These are phyloP conservation scores for Araneus ventricosus DNA, from an alignment of 1,140 invertebrate species.

Conservation along the genomic window DNA sequence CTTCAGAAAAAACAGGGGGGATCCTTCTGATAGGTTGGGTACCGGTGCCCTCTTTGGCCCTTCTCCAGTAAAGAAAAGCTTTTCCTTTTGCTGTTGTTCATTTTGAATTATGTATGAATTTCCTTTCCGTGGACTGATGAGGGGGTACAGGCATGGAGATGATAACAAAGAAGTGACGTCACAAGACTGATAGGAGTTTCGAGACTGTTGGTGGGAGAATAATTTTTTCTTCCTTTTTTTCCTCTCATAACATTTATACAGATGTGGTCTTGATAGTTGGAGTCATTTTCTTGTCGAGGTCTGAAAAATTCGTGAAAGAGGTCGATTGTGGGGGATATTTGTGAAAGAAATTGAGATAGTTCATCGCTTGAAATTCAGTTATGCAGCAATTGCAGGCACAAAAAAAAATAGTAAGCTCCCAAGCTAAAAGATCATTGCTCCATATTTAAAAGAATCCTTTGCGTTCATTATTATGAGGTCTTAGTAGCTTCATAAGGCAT, in stretches of 20 bases:
- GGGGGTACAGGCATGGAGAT: neutral
- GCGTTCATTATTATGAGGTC: too few relatives aligned
- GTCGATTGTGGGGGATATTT: too few relatives aligned
- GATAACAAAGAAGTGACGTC: constrained; percentile 51
- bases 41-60: constrained; percentile 32
- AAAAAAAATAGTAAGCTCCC: too few relatives aligned
- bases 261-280: neutral
- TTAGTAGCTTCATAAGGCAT: too few relatives aligned
- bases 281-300: neutral
- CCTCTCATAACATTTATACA: neutral
- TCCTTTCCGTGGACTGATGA: neutral
- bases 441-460: too few relatives aligned
- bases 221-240: neutral
- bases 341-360: too few relatives aligned
- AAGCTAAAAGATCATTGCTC: too few relatives aligned
- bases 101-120: constrained; percentile 53
- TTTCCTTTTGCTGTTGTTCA: neutral
- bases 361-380: too few relatives aligned
- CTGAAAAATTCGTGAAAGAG: neutral
- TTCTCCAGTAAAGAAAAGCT: constrained; percentile 23
- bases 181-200: neutral
- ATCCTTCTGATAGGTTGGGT: constrained; percentile 30
- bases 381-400: too few relatives aligned
- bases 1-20: neutral
- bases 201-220: neutral